Evolutionary conservation across 2,797 vertebrate species (phyloP).

Genomic region (Limosa lapponica): DNA sequence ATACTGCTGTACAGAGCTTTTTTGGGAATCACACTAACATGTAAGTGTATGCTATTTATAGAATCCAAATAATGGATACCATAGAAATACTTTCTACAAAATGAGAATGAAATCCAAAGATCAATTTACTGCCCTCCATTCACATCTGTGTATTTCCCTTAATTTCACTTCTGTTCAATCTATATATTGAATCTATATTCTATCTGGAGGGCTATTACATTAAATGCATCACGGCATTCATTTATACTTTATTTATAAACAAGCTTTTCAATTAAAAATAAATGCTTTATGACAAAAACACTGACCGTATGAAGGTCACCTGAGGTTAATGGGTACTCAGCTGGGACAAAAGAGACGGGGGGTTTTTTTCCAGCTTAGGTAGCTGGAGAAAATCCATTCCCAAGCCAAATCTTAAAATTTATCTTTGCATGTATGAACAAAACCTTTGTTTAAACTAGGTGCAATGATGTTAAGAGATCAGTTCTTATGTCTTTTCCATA

Average conservation of each 20-base stretch:
- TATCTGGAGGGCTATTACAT: background rate
- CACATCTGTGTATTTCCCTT: background rate
- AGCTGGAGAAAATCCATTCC: background rate
- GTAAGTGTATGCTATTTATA: background rate
- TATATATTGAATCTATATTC: background rate
- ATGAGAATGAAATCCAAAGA: background rate
- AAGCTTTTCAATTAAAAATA: background rate
- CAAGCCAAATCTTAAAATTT: background rate
- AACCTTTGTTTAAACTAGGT: background rate
- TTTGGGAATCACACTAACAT: background rate
- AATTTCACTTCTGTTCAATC: background rate
- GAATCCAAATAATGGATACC: background rate
- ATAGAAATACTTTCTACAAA: background rate
- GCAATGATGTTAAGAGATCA: background rate
- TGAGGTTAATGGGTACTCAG: background rate
- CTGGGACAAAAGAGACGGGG: background rate
- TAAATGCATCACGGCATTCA: background rate
- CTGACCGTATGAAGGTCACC: background rate
- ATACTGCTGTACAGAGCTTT: background rate
- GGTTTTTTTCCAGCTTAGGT: fast-evolving
- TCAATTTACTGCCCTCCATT: background rate
- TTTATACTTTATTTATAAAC: background rate
- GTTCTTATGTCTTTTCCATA: background rate
- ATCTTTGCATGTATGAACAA: background rate
- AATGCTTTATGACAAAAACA: background rate